Evolutionary conservation across 2,113 vertebrate species (phyloP).

Genomic region (Scomber japonicus): DNA sequence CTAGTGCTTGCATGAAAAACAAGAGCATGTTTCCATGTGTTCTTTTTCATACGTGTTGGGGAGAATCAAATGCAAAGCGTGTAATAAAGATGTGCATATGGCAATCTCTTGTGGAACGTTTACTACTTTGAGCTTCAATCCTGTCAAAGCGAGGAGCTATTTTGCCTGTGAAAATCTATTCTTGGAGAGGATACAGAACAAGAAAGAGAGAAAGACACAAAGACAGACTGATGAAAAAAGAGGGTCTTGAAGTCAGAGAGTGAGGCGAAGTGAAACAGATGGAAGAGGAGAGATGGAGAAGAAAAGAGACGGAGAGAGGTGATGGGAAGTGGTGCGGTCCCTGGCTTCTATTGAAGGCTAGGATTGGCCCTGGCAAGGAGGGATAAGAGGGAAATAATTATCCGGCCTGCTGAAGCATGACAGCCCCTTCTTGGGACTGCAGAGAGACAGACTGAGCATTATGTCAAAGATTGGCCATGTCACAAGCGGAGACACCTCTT

Average conservation of each 20-base stretch:
- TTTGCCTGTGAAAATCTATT: constrained; percentile 63
- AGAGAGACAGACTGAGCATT: constrained; percentile 82
- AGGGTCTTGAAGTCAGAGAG: constrained; percentile 68
- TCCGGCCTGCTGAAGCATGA: constrained; percentile 88
- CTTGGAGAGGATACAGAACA: constrained; percentile 40
- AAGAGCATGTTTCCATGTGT: neutral
- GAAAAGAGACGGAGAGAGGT: constrained; percentile 69
- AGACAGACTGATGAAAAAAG: constrained; percentile 57
- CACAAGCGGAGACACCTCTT: constrained; percentile 76
- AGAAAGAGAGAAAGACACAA: constrained; percentile 64
- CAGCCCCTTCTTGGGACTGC: constrained; percentile 81
- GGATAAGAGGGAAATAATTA: constrained; percentile 90
- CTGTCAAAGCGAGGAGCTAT: constrained; percentile 42
- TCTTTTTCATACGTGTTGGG: constrained; percentile 9
- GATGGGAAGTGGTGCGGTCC: constrained; percentile 69
- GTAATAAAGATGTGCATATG: constrained; percentile 13
- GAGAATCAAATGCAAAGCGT: constrained; percentile 14
- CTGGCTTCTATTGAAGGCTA: constrained; percentile 82
- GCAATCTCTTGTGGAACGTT: constrained; percentile 34
- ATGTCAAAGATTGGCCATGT: constrained; percentile 82
- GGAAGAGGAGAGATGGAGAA: constrained; percentile 72
- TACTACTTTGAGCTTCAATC: constrained; percentile 44
- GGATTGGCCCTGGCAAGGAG: constrained; percentile 84
- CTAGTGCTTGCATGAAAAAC: constrained; percentile 6
- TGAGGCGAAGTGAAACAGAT: constrained; percentile 77